Conservation (phyloP, 2,113 vertebrate species). For the Anarrhichthys ocellatus region DNA sequence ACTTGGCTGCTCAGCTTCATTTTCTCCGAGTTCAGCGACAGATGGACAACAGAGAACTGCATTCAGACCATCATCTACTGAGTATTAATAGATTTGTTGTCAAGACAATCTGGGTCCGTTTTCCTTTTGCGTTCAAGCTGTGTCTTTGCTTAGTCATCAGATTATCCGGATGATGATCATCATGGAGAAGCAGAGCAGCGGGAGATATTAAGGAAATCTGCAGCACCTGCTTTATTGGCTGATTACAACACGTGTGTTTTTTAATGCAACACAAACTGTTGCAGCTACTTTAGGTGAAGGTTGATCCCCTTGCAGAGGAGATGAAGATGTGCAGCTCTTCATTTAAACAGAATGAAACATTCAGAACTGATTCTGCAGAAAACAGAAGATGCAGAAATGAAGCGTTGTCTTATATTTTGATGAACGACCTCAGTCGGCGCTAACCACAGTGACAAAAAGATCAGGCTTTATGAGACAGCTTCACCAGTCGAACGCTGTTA, state of each 20-base stretch:
- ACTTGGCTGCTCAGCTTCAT: no score
- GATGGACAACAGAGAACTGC: not conserved
- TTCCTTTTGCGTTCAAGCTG: not conserved
- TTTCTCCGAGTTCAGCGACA: no score
- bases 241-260: no score
- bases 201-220: not conserved
- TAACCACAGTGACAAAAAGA: not conserved
- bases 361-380: not conserved
- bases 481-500: not conserved
- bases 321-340: not conserved
- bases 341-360: not conserved
- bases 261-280: not conserved
- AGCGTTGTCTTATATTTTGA: not conserved
- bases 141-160: conserved; percentile 26
- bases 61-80: conserved; percentile 18
- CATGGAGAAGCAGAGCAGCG: not conserved
- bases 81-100: conserved; percentile 30
- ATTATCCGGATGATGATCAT: not conserved
- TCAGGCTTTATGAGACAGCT: not conserved
- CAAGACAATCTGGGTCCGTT: conserved; percentile 21
- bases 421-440: not conserved
- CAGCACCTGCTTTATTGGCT: no score
- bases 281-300: not conserved
- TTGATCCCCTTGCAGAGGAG: not conserved
- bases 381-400: not conserved